phyloP scores from a whole-genome alignment of 2,797 vertebrate species.

The Coccyzus lansbergi region DNA sequence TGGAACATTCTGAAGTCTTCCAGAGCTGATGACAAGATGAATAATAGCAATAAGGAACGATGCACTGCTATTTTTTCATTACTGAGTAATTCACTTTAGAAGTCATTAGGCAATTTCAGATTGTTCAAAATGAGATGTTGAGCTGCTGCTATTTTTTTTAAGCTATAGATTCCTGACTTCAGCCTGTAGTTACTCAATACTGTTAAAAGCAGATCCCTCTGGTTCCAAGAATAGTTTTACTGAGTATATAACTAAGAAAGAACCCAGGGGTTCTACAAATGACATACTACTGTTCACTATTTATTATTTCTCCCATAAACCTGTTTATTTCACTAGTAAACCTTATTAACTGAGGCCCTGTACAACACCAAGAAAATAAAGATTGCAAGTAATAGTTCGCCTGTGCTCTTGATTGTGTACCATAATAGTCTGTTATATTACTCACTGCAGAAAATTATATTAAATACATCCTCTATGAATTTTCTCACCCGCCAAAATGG shows the following conservation, averaged over 20 bases:
- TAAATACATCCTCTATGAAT: constrained; percentile 22
- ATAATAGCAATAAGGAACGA: neutral
- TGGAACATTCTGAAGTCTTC: constrained; percentile 32
- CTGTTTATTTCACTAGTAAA: constrained; percentile 22
- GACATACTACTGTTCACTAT: neutral
- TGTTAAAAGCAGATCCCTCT: constrained; percentile 14
- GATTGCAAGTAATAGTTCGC: neutral
- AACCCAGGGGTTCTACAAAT: constrained; percentile 7
- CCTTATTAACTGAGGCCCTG: neutral
- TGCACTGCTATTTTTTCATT: constrained; percentile 11
- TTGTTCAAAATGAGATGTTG: constrained; percentile 12
- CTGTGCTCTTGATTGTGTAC: neutral
- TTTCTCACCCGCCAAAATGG: constrained; percentile 7
- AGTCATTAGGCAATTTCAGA: constrained; percentile 21
- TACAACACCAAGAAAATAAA: neutral
- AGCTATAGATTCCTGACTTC: neutral
- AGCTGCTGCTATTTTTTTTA: neutral
- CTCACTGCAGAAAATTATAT: constrained; percentile 24
- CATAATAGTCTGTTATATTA: constrained; percentile 15
- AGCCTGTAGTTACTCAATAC: neutral
- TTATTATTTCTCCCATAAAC: constrained; percentile 1
- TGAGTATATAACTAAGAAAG: neutral
- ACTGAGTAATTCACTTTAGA: constrained; percentile 16
- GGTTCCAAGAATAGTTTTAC: constrained; percentile 22
- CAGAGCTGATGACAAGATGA: neutral